Base-by-base conservation (phyloP, 92 coral and sea anemone genomes). In the Ricordea florida region DNA sequence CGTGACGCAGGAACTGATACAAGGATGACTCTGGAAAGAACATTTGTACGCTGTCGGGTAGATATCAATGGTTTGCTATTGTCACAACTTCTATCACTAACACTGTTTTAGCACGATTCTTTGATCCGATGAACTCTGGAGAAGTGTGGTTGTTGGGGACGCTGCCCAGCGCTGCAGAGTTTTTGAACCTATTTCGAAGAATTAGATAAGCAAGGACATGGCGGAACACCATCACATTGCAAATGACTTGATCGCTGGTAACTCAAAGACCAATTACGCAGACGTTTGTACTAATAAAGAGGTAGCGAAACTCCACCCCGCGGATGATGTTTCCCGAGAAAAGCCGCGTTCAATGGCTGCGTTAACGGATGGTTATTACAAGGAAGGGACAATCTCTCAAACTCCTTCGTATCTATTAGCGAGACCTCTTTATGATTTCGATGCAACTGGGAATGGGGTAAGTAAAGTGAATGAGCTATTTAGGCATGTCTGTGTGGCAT, bases 351-450 rank as follows among this genome's bases (percentile, higher is more conserved):
- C 50, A 0, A 10, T 69, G 7, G 49, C 76, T 3, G 63, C 38
- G 11, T 30, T 70, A 7, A 13, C 43, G 3, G 70, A 58, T 25
- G 35, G 69, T n/a, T 34, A 68, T 0, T 43, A 46, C 24, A 58
- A 30, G 10, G 34, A 25, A 31, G 80, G 68, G 8, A 46, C 35
- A 21, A 47, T 73, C 3, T 28, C 35, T 16, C 80, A 61, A 56
- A 87, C 84, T 9, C 96, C 96, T 2, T 82, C 89, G 3, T 90
- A 87, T 47, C 43, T 87, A 11, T 24, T 90, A 8, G 92, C 89
- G n/a, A 82, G 66, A 45, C 96, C 92, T 16, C 30, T 90, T 20
- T 77, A 80, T 5, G 96, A 90, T 66, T 90, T 77, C 69, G 96
- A 90, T 65, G 96, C 96, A 10, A 67, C 72, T 15, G 83, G 72